Evolutionary conservation across 92 coral and sea anemone species (phyloP).

Genomic region (Phenganax stokvisi): DNA sequence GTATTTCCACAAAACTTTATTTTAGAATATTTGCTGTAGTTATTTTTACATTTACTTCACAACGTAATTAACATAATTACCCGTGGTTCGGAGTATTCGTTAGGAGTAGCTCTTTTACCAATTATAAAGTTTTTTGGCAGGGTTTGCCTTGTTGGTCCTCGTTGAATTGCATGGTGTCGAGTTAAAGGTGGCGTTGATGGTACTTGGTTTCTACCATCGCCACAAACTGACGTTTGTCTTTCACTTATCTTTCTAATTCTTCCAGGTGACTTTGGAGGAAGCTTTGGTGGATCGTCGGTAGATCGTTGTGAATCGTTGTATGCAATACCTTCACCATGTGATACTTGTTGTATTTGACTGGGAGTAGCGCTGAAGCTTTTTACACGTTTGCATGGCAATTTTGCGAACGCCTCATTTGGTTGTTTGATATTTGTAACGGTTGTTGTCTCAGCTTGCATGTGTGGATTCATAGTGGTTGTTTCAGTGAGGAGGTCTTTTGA

Average conservation of each 20-base stretch:
- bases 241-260: not conserved
- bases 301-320: not conserved
- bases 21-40: too few relatives aligned
- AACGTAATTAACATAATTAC: too few relatives aligned
- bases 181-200: not conserved
- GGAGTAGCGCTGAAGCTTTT: too few relatives aligned
- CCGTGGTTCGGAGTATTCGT: not conserved
- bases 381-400: too few relatives aligned
- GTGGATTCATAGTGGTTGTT: too few relatives aligned
- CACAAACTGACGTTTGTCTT: not conserved
- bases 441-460: too few relatives aligned
- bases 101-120: not conserved
- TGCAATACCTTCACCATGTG: not conserved
- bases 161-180: not conserved
- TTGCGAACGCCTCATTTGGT: too few relatives aligned
- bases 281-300: not conserved
- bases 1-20: too few relatives aligned
- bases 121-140: not conserved
- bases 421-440: too few relatives aligned
- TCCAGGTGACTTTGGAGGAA: slow-evolving; percentile 5
- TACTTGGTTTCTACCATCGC: not conserved
- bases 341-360: too few relatives aligned
- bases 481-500: too few relatives aligned
- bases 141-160: not conserved
- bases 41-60: too few relatives aligned